Base-by-base conservation (phyloP, 2,888 invertebrate species). In the Protula sp. region DNA sequence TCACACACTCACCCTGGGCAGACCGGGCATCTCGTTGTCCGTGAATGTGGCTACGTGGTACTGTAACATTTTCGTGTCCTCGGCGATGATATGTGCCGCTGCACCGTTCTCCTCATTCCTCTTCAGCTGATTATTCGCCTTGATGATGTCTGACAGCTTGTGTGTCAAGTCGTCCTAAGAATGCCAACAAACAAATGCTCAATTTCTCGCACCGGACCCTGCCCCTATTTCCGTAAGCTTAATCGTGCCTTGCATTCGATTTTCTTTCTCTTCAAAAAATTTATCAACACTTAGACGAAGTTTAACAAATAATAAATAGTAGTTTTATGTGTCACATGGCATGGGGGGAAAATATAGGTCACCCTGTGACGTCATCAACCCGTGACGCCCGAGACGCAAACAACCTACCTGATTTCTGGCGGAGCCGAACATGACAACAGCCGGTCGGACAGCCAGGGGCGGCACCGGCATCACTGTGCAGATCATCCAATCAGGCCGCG, bases 401-500 rank as follows among this genome's bases (percentile, higher is more conserved):
- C n/a, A n/a, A n/a, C 50, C 28, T 47, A 83, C 83, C 81, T 87
- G 87, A 86, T 98, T 99, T 79, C 93, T 90, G 0, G 98, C 98
- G 0, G 97, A 92, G n/a, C 99, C 99, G 82, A 92, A 92, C 92
- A 98, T 99, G 5, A 98, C 94, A 3, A 99, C 98, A 57, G 99
- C 97, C 0, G 99, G 99, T 66, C 99, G 86, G 0, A 99, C 98
- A 1, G 92, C 88, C 28, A 99, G 82, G 2, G 99, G 99, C 0
- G 99, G 97, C 0, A 99, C 99, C 0, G 99, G 99, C 62, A 99
- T 81, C 14, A 95, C 95, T 1, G 98, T 97, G 3, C 94, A 87
- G 67, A 99, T 90, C 98, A 99, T 98, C 98, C 99, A 99, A 84
- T 99, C 99, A 3, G 99, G 99, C 55, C 99, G 86, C 0, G 98